phyloP scores from a whole-genome alignment of 2,888 invertebrate genomes.

The Chesias legatella region DNA sequence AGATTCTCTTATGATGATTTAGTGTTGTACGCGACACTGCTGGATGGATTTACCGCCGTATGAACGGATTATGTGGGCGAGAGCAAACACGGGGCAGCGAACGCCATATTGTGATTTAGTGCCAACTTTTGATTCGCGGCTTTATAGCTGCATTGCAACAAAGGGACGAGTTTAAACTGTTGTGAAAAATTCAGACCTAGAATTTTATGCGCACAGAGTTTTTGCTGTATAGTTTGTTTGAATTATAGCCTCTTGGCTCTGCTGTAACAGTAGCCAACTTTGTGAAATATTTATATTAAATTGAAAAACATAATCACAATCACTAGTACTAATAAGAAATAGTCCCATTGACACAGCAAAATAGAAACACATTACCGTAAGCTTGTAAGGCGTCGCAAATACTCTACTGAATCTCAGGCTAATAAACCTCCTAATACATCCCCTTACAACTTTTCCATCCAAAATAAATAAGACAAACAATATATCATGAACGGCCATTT shows the following conservation, averaged over 20 bases:
- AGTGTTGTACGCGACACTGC: constrained; percentile 68
- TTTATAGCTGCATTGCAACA: constrained; percentile 60
- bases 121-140: constrained; percentile 76
- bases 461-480: constrained; percentile 74
- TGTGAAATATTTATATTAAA: too few relatives aligned
- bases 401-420: constrained; percentile 49
- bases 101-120: constrained; percentile 77
- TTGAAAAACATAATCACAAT: too few relatives aligned
- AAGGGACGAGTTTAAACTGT: constrained; percentile 41
- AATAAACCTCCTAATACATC: constrained; percentile 64
- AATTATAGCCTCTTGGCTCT: too few relatives aligned
- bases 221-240: too few relatives aligned
- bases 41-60: constrained; percentile 78
- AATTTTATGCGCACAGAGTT: neutral
- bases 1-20: constrained; percentile 81
- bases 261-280: too few relatives aligned
- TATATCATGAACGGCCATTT: constrained; percentile 75
- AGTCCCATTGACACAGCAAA: constrained; percentile 10
- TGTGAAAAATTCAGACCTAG: neutral
- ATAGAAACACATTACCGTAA: constrained; percentile 34
- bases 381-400: constrained; percentile 34
- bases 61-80: constrained; percentile 80
- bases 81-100: constrained; percentile 77
- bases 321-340: too few relatives aligned
- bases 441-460: constrained; percentile 64